phyloP scores from a whole-genome alignment of 1,140 invertebrate species.

The Pachypeltis micranthus region DNA sequence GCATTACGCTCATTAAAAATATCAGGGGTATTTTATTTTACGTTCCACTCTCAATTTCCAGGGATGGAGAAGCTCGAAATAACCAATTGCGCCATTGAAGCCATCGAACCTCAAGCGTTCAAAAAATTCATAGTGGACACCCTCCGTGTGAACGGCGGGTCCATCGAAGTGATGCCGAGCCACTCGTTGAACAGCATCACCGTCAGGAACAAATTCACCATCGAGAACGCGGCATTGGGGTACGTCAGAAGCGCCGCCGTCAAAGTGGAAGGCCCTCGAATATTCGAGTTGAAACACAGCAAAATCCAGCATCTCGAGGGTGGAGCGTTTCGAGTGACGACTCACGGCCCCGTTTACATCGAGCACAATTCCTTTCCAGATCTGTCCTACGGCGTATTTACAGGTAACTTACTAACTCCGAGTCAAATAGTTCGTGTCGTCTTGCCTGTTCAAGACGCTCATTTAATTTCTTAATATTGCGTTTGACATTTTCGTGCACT shows the following conservation, averaged over 20 bases:
- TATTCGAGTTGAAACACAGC: conserved; percentile 49
- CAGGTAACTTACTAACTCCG: conserved; percentile 18
- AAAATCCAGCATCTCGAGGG: conserved; percentile 44
- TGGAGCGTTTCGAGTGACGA: conserved; percentile 48
- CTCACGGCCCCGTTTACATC: conserved; percentile 48
- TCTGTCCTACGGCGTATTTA: conserved; percentile 45
- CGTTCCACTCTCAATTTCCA: too few relatives aligned
- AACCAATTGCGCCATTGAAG: conserved; percentile 41
- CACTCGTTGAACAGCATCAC: conserved; percentile 57
- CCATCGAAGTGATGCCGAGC: conserved; percentile 46
- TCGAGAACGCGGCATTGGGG: conserved; percentile 37
- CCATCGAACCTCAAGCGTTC: conserved; percentile 56
- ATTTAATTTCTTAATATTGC: too few relatives aligned
- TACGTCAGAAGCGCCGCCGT: conserved; percentile 41
- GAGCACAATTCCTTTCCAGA: conserved; percentile 49
- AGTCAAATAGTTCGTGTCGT: too few relatives aligned
- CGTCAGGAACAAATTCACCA: conserved; percentile 46
- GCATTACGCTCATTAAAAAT: too few relatives aligned
- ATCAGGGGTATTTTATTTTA: too few relatives aligned
- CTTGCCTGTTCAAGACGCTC: too few relatives aligned
- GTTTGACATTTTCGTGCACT: too few relatives aligned
- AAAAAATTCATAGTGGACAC: conserved; percentile 56
- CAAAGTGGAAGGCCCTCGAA: conserved; percentile 43
- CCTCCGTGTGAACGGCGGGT: conserved; percentile 39
- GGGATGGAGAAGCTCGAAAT: conserved; percentile 41